Base-by-base conservation (phyloP, 2,888 invertebrate genomes). In the Bedellia somnulentella region DNA sequence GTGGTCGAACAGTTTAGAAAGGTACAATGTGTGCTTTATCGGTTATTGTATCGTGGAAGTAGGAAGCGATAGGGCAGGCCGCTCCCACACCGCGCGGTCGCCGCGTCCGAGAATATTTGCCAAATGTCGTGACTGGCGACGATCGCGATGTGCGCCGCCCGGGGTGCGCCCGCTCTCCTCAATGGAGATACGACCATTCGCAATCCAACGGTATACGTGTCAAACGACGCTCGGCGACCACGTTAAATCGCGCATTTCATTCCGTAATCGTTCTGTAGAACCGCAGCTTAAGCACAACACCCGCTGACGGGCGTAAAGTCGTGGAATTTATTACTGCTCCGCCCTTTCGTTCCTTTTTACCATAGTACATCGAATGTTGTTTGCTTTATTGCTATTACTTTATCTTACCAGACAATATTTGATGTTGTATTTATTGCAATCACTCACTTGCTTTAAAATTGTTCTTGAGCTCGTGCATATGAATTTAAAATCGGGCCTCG, bases 71-170 rank as follows among this genome's bases (percentile, higher is more conserved):
- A 66, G 67, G 61, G 61, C 63, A 63, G 47, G 47, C 50, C 68
- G 66, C 67, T 68, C 64, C 64, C 68, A 67, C 68, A 68, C 57
- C 57, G 50, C 46, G 45, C 44, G 46, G 52, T 52, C 34, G 56
- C 58, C 45, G 56, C 57, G 59, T 60, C 59, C 53, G 56, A 53
- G 58, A 70, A 71, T 70, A 68, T 70, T 73, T 63, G 67, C 71
- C 64, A 68, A 68, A 63, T 58, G 73, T 75, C 73, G 73, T 75
- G 73, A 75, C 73, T 58, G 60, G 49, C 61, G 61, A 61, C 52
- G 64, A 73, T 71, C 71, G 70, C 66, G 71, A 73, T 73, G 63
- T 45, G 61, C 62, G 60, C 66, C 59, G 64, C 68, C 68, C 54
- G 62, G 61, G 63, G 66, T 62, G 67, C 63, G 50, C 52, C 15